Percentiles rank a stretch among this genome's conserved stretches.
phyloP scores from a whole-genome alignment of 2,888 invertebrate genomes.

The Cerastis leucographa region DNA sequence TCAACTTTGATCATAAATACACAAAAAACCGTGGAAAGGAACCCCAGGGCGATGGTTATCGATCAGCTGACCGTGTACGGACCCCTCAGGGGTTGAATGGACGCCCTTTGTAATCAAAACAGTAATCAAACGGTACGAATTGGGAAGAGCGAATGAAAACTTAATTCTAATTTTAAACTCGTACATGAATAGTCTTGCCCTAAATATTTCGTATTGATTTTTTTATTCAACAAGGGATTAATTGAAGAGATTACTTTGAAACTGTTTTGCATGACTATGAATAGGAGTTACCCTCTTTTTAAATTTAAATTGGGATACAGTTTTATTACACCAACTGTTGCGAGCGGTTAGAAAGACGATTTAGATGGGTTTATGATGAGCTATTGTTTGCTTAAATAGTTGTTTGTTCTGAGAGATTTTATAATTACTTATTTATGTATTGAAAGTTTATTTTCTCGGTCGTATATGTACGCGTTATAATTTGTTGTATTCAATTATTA shows the following conservation, averaged over 20 bases:
- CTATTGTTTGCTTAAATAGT: constrained; percentile 54
- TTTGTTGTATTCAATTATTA: background rate
- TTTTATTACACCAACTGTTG: constrained; percentile 65
- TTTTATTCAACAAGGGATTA: constrained; percentile 71
- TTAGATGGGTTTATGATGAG: constrained; percentile 52
- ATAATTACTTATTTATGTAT: constrained; percentile 10
- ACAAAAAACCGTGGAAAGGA: constrained; percentile 73
- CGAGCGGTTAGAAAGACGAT: constrained; percentile 29
- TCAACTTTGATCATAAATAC: constrained; percentile 69
- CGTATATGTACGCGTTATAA: background rate
- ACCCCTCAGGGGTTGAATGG: constrained; percentile 74
- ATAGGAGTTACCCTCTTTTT: constrained; percentile 62
- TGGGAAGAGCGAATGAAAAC: constrained; percentile 80
- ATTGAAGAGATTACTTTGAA: constrained; percentile 68
- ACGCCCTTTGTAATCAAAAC: constrained; percentile 87
- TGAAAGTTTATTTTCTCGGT: constrained; percentile 13
- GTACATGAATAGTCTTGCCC: constrained; percentile 67
- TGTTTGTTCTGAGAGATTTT: constrained; percentile 36
- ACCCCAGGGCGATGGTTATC: constrained; percentile 79
- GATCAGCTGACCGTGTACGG: constrained; percentile 82
- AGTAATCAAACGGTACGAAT: constrained; percentile 87
- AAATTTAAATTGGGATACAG: constrained; percentile 53
- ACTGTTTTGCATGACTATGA: constrained; percentile 69
- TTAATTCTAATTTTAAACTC: constrained; percentile 86
- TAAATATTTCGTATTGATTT: constrained; percentile 70